Evolutionary conservation across 2,888 invertebrate species (phyloP), one percentile per base, ranked within the genome.

Genomic region (Autographa gamma): DNA sequence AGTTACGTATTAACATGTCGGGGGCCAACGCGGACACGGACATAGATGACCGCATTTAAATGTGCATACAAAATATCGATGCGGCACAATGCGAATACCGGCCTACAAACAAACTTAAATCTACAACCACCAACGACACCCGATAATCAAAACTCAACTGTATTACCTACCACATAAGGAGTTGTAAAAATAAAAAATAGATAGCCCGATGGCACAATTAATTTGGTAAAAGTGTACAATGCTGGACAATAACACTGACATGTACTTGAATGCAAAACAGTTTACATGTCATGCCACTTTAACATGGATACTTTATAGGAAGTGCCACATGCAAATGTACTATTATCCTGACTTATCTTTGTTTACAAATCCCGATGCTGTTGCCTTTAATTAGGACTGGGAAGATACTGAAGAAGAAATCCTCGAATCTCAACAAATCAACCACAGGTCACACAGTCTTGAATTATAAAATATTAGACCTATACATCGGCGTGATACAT

Each of bases 51-150:
- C 93, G 92, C 92, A 93, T 95, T 95, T 93, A 93, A 94, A 94
- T 94, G 93, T 93, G 93, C 94, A 93, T 93, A 92, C 92, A 92
- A 93, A 94, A 94, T 93, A 94, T 94, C 93, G 91, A 93, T 91
- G 91, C 91, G 81, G 85, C 88, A 93, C 92, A 93, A 93, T 91
- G 89, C 90, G 90, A 92, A 93, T 91, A 89, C 90, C 88, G 81
- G 90, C 90, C 89, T 91, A 90, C 86, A 82, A 80, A 85, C 89
- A 82, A 90, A 85, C 32, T 68, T 80, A 74, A 65, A 60, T 70
- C 74, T 83, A 73, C 81, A 66, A 38, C n/a, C 60, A 52, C 69
- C 71, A 82, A 80, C 68, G 43, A 54, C 48, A 66, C 18, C 3
- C 0, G 48, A 1, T 79, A 82, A 70, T 62, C 74, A 32, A 89